These are phyloP conservation scores for Onychomys torridus DNA, from an alignment of 2,797 vertebrate species.

Conservation along the genomic window DNA sequence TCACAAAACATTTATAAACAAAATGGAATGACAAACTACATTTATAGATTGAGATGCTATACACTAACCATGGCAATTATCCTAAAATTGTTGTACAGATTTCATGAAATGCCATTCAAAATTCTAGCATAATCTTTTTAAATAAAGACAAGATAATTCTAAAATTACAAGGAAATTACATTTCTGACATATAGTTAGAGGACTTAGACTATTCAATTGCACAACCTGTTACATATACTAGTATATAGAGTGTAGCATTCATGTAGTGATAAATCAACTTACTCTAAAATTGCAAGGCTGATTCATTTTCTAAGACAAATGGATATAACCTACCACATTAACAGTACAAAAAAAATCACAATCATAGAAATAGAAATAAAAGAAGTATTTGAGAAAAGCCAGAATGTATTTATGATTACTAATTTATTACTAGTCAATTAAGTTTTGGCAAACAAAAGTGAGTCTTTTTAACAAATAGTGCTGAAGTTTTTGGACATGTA, in stretches of 20 bases:
- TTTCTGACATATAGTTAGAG: conserved; percentile 2
- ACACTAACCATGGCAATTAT: neutral
- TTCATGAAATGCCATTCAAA: conserved; percentile 29
- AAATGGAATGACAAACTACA: neutral
- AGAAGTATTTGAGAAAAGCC: neutral
- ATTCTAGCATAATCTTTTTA: neutral
- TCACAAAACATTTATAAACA: conserved; percentile 4
- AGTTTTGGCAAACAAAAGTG: conserved; percentile 25
- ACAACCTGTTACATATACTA: neutral
- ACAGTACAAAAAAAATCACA: neutral
- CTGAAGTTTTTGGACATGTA: neutral
- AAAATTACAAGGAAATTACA: conserved; percentile 31
- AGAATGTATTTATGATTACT: neutral
- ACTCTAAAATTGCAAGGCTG: neutral
- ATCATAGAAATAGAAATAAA: neutral
- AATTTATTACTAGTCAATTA: neutral
- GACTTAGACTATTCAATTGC: neutral
- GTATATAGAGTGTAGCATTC: neutral
- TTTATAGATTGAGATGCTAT: neutral
- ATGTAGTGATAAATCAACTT: neutral
- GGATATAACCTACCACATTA: neutral
- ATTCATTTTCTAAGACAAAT: neutral
- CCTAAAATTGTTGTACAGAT: conserved; percentile 2
- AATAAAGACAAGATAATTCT: neutral
- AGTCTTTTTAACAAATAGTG: neutral